A percentile compares a stretch with the other conserved stretches of the same genome.
phyloP scores from a whole-genome alignment of 2,797 vertebrate genomes.

The Sorex maritimensis region DNA sequence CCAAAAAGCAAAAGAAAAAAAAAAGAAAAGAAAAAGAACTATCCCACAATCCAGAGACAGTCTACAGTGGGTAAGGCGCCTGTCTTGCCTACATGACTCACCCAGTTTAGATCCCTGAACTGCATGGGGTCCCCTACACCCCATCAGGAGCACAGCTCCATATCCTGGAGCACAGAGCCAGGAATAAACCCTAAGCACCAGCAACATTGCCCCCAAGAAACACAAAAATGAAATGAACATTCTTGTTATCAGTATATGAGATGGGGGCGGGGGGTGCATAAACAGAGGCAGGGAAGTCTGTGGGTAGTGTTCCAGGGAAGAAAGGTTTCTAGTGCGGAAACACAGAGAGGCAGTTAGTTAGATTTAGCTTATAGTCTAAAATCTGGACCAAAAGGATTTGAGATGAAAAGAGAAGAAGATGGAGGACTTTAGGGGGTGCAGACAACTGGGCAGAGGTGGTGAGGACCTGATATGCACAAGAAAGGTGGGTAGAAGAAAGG shows the following conservation, averaged over 20 bases:
- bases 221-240: too few species aligned
- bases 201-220: too few species aligned
- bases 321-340: conserved; percentile 41
- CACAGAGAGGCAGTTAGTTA: not conserved
- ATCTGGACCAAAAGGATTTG: not conserved
- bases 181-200: too few species aligned
- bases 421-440: not conserved
- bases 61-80: too few species aligned
- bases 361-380: not conserved
- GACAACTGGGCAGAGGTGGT: not conserved
- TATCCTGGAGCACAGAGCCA: too few species aligned
- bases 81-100: too few species aligned
- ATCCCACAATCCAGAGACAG: too few species aligned
- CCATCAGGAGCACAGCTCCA: too few species aligned
- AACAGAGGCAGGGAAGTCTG: not conserved
- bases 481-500: not conserved
- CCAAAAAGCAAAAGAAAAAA: too few species aligned
- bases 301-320: conserved; percentile 12
- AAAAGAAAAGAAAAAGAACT: too few species aligned
- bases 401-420: not conserved
- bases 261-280: not conserved
- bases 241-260: not conserved
- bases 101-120: too few species aligned
- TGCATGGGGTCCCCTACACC: too few species aligned
- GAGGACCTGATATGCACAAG: not conserved